phyloP scores from a whole-genome alignment of 53 echinoderm and acorn worm genomes.

The Mesocentrotus franciscanus region DNA sequence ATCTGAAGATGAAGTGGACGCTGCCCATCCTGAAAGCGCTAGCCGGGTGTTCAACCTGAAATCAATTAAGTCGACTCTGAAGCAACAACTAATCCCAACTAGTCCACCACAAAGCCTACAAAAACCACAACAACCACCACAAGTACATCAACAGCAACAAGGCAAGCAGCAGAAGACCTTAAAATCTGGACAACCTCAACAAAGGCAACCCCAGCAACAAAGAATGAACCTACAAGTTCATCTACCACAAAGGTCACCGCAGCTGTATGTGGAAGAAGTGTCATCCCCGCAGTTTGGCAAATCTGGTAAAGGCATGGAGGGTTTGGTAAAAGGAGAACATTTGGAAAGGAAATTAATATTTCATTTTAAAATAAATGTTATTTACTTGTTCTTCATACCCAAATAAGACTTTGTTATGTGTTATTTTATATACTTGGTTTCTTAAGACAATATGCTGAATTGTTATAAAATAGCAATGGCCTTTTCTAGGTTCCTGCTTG shows the following conservation, averaged over 20 bases:
- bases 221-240: background rate
- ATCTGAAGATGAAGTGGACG: background rate
- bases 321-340: no score
- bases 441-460: no score
- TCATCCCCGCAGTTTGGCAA: background rate
- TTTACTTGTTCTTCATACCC: no score
- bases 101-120: background rate
- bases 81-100: background rate
- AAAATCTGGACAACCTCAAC: background rate
- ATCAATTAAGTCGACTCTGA: background rate
- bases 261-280: background rate
- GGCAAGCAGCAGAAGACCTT: background rate
- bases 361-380: no score
- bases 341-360: no score
- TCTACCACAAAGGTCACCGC: background rate
- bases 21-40: background rate
- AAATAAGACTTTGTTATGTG: no score
- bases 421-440: no score
- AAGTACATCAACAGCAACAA: background rate
- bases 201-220: background rate
- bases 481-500: no score
- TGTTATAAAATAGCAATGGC: no score
- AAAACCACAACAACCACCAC: background rate
- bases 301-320: background rate
- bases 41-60: slow-evolving; percentile 19